Evolutionary conservation across 1,140 invertebrate species (phyloP).

Genomic region (Euschistus heros): DNA sequence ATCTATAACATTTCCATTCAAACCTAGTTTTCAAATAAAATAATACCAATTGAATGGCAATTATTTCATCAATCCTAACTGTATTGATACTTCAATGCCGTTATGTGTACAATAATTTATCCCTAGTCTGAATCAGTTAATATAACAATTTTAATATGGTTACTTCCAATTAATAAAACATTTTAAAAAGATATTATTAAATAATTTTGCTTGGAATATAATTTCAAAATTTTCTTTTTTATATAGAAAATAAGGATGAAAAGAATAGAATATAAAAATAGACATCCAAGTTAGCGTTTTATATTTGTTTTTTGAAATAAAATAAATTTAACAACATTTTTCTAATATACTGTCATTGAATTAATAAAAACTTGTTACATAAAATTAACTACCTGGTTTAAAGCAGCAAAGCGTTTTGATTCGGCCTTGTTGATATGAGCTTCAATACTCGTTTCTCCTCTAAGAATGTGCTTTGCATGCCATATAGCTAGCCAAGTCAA

Average conservation of each 20-base stretch:
- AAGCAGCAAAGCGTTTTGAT: slow-evolving; percentile 46
- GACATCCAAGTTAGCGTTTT: neutral
- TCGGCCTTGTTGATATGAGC: slow-evolving; percentile 77
- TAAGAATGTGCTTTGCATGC: slow-evolving; percentile 72
- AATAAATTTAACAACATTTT: neutral
- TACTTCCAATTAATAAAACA: too few species aligned
- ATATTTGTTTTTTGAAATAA: neutral
- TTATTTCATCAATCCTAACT: too few species aligned
- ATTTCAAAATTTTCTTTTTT: neutral
- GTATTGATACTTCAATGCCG: too few species aligned
- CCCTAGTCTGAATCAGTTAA: too few species aligned
- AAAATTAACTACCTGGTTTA: slow-evolving; percentile 41
- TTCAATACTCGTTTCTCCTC: slow-evolving; percentile 88
- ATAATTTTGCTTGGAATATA: too few species aligned
- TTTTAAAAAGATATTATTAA: too few species aligned
- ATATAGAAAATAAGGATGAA: neutral
- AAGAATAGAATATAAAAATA: neutral
- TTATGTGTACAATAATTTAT: too few species aligned
- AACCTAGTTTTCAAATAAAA: too few species aligned
- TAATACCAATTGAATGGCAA: too few species aligned
- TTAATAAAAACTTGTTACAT: neutral
- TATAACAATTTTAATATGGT: too few species aligned
- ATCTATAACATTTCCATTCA: too few species aligned
- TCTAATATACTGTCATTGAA: too few species aligned
- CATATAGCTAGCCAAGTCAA: slow-evolving; percentile 62